These are phyloP conservation scores for Meda fulgida DNA, from an alignment of 2,797 vertebrate genomes.

Conservation along the genomic window DNA sequence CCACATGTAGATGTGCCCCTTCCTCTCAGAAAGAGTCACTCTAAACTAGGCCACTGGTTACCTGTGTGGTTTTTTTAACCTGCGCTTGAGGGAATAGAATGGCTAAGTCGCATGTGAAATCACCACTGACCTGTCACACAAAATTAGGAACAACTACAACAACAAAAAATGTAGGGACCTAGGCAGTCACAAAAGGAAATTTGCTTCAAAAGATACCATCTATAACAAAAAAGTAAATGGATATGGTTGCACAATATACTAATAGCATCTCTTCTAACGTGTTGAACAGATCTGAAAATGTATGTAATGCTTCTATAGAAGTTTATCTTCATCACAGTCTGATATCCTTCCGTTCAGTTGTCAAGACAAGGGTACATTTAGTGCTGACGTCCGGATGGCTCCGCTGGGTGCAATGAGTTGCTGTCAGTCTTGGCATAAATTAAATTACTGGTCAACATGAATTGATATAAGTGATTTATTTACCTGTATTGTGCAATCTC, in stretches of 20 bases:
- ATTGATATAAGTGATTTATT: constrained; percentile 23
- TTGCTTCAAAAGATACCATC: not conserved
- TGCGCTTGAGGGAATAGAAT: constrained; percentile 22
- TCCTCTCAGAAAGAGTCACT: not conserved
- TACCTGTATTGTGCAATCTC: constrained; percentile 32
- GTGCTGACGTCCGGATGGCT: not conserved
- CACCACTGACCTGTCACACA: constrained; percentile 55
- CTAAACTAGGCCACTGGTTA: constrained; percentile 48
- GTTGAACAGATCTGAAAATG: not conserved
- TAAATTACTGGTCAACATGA: constrained; percentile 29
- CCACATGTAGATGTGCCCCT: not conserved
- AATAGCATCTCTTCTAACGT: not conserved
- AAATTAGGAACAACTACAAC: constrained; percentile 43
- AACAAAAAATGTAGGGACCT: not conserved
- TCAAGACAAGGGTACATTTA: not conserved
- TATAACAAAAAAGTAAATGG: not conserved
- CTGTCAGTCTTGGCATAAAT: constrained; percentile 18
- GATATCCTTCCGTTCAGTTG: not conserved
- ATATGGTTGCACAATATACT: not conserved
- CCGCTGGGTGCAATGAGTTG: constrained; percentile 1
- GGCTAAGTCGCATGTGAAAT: constrained; percentile 45
- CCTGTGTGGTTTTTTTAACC: constrained; percentile 28
- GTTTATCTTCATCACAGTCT: constrained; percentile 15
- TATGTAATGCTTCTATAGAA: not conserved
- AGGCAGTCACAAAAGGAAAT: not conserved